Base-by-base conservation (phyloP, 2,888 invertebrate genomes). In the Drosophila nigritarsus region DNA sequence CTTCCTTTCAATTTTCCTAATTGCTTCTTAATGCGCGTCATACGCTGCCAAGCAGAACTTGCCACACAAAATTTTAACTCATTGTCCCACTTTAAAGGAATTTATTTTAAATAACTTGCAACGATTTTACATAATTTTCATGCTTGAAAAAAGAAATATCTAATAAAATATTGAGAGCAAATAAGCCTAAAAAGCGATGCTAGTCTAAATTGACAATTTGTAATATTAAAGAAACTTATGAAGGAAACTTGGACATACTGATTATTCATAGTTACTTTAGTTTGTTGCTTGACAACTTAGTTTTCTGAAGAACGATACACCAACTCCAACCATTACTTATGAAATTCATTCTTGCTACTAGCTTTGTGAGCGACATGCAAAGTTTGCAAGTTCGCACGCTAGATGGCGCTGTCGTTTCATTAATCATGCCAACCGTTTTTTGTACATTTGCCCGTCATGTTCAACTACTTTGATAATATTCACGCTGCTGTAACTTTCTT, bases 401-500 rank as follows among this genome's bases (percentile, higher is more conserved):
- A 74, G 75, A 45, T 58, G 70, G 63, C 63, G 77, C 62, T 45
- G 60, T 13, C 36, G 55, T 32, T 34, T 54, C 80, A 90, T 83
- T 83, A 88, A 90, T 83, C 90, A 83, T 80, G 66, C 56, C 58
- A 58, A 58, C 66, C 53, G 32, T 73, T 85, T 59, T 70, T 61
- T 83, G 72, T 32, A 85, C 83, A 82, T 83, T 80, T 80, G 65
- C 73, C 73, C 69, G 90, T 88, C 83, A 86, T 90, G 83, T 90
- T 90, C 65, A 86, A 90, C 83, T 90, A 88, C 77, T 88, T 85
- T 87, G 65, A 90, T 90, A 86, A 86, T 79, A 83, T 85, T 76
- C 62, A 80, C 77, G 65, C 89, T 75, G 40, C 53, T 59, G 42
- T 65, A 65, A 60, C 38, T 76, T 65, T 73, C 80, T 73, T 75